Percentiles rank a stretch among this genome's conserved stretches.
Evolutionary conservation across 2,888 invertebrate species (phyloP).

Genomic region (Agrochola litura): DNA sequence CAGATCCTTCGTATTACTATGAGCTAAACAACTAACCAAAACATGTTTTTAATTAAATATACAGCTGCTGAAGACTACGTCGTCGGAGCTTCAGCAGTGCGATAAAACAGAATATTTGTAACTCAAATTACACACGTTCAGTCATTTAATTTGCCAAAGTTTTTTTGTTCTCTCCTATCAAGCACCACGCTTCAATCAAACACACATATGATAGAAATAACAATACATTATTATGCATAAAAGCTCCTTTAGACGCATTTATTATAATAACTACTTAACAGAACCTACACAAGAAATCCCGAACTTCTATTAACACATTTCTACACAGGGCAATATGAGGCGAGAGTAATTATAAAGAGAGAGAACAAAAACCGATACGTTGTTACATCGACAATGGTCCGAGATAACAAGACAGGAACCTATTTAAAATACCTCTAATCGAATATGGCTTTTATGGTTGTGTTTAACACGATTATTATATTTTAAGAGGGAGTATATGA

Average conservation of each 20-base stretch:
- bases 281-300: constrained; percentile 38
- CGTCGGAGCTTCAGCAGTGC: neutral
- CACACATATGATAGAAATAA: constrained; percentile 13
- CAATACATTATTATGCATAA: constrained; percentile 15
- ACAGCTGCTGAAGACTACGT: neutral
- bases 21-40: neutral
- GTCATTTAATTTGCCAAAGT: neutral
- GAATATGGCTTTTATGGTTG: constrained; percentile 89
- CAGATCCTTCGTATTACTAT: neutral
- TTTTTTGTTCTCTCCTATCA: neutral
- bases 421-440: constrained; percentile 88
- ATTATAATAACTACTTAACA: constrained; percentile 52
- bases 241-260: constrained; percentile 28
- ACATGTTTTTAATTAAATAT: neutral
- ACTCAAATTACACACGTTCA: neutral
- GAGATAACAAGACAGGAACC: constrained; percentile 87
- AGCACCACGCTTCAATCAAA: constrained; percentile 27
- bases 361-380: constrained; percentile 82
- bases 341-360: constrained; percentile 81
- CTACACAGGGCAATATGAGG: constrained; percentile 63
- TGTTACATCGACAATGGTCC: constrained; percentile 82
- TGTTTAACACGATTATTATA: constrained; percentile 90
- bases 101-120: neutral
- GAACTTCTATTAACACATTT: constrained; percentile 54
- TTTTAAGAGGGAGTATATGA: constrained; percentile 88